Evolutionary conservation across 2,113 vertebrate genomes (phyloP), one percentile per base, ranked within the genome.

Genomic region (Neolamprologus variostigma): DNA sequence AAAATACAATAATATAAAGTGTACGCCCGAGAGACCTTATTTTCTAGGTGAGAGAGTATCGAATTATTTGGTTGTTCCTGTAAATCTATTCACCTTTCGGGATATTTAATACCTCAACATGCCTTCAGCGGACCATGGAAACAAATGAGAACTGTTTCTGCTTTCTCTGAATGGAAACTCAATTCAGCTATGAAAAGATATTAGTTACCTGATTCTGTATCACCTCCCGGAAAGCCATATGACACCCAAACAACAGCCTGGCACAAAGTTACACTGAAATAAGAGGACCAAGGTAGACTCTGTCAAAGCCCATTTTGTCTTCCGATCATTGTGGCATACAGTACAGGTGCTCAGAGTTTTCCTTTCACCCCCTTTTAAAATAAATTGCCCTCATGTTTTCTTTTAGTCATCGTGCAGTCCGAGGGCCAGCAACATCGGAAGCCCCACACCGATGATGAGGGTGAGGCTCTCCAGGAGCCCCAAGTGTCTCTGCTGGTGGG

Each of bases 401-500:
- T n/a, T 81, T 13, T 73, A 96, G 71, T 96, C 93, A 5, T 97
- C 96, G 4, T 93, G 95, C 7, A 97, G 88, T 12, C 93, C 93
- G 2, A 97, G 91, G 23, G 97, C 94, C 55, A 97, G 87, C 14
- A 97, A 86, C n/a, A 97, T 93, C 2, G 97, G 97, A 8, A 97
- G 76, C 9, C 91, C 96, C 3, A 96, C 82, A 14, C 97, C 97
- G 1, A 95, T 54, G 53, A 96, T 87, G 2, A 63, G 93, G 21
- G 92, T 81, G 84, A 96, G 84, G 91, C 96, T 97, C 93, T 97
- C 95, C 53, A 96, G 82, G 45, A 94, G n/a, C 6, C 96, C 95
- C 47, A 95, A 86, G 45, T 95, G 89, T 33, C 86, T 50, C 11
- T 89, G 89, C 73, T 93, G 89, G 50, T 91, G 92, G 33, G 37